Evolutionary conservation across 2,888 invertebrate species (phyloP).

Genomic region (Tanytarsus gracilentus): DNA sequence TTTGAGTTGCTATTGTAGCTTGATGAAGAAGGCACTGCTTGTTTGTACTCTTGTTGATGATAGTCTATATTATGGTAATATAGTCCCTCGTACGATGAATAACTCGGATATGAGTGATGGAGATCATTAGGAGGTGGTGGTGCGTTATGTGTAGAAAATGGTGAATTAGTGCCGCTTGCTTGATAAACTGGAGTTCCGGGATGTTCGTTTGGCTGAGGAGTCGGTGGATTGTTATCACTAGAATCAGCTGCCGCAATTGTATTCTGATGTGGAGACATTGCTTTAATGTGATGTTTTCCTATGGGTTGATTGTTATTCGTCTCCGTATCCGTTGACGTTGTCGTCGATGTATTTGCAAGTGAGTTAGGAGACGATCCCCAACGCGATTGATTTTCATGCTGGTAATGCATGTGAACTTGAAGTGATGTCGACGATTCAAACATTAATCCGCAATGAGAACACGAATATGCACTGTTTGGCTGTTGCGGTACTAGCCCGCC

Average conservation of each 20-base stretch:
- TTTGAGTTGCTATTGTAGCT: slow-evolving; percentile 33
- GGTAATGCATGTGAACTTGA: slow-evolving; percentile 70
- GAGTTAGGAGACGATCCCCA: slow-evolving; percentile 30
- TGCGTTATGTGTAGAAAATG: slow-evolving; percentile 41
- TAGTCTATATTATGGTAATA: slow-evolving; percentile 33
- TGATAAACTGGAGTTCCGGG: slow-evolving; percentile 54
- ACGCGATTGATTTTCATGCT: slow-evolving; percentile 54
- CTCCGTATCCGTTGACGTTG: slow-evolving; percentile 39
- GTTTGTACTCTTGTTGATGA: slow-evolving; percentile 34
- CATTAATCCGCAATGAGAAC: slow-evolving; percentile 65
- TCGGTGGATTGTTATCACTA: slow-evolving; percentile 51
- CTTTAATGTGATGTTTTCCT: slow-evolving; percentile 31
- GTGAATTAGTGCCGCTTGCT: slow-evolving; percentile 54
- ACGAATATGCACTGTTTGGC: slow-evolving; percentile 56
- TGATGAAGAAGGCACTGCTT: slow-evolving; percentile 33
- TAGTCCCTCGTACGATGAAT: neutral
- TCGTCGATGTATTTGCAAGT: slow-evolving; percentile 26
- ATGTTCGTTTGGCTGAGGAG: slow-evolving; percentile 39
- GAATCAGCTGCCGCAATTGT: slow-evolving; percentile 65
- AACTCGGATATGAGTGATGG: slow-evolving; percentile 1
- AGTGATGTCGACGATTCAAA: slow-evolving; percentile 68
- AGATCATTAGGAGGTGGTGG: slow-evolving; percentile 35
- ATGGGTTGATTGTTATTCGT: slow-evolving; percentile 48
- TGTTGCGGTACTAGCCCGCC: slow-evolving; percentile 31
- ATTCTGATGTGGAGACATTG: slow-evolving; percentile 36